A percentile compares a stretch with the other conserved stretches of the same genome.
These are phyloP conservation scores for Eulimnadia texana DNA, from an alignment of 1,140 invertebrate species.

Conservation along the genomic window DNA sequence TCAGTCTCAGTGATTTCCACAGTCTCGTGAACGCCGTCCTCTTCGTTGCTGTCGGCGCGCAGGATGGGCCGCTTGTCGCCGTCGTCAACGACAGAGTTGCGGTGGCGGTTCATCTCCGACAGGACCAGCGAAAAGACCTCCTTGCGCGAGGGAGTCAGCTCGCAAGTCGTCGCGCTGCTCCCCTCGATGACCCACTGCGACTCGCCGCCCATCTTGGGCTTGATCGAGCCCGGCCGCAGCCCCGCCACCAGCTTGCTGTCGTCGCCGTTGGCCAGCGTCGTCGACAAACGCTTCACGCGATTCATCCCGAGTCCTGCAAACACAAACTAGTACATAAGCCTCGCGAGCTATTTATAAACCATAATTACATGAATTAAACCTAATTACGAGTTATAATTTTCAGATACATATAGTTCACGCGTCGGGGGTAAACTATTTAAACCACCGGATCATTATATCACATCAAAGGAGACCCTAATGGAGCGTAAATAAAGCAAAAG, in stretches of 20 bases:
- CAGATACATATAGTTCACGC: too few relatives aligned
- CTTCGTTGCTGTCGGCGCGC: too few relatives aligned
- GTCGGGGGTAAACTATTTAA: too few relatives aligned
- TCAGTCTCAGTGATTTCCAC: too few relatives aligned
- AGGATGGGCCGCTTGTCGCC: background rate
- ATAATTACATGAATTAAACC: too few relatives aligned
- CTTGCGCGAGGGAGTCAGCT: background rate
- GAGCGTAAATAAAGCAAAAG: too few relatives aligned
- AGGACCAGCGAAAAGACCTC: background rate
- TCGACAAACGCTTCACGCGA: background rate
- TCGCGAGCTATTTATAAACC: too few relatives aligned
- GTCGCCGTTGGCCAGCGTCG: background rate
- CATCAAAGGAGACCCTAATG: too few relatives aligned
- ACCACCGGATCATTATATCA: too few relatives aligned
- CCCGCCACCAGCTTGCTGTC: background rate
- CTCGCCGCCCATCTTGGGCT: background rate
- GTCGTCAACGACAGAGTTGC: background rate
- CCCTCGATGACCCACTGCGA: background rate
- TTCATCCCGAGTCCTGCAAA: background rate
- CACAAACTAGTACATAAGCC: too few relatives aligned
- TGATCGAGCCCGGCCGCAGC: background rate
- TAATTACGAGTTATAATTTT: too few relatives aligned
- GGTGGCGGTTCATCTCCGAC: background rate
- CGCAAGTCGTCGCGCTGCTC: background rate
- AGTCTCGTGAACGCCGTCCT: too few relatives aligned